Evolutionary conservation across 2,888 invertebrate genomes (phyloP), one percentile per base, ranked within the genome.

Genomic region (Drosophila anomelani): DNA sequence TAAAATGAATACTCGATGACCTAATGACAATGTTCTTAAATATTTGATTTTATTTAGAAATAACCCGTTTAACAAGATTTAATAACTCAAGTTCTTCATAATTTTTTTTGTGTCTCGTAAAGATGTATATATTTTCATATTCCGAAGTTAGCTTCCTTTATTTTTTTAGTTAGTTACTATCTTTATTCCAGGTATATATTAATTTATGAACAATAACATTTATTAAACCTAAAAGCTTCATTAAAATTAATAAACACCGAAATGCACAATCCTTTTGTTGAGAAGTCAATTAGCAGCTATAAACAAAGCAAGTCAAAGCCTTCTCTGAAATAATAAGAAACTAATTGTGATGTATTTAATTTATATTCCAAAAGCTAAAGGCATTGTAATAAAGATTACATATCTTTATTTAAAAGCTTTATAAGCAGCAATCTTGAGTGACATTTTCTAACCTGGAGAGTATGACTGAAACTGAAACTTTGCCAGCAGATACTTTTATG

Each of bases 401-500:
- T 13, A 32, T 49, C 6, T 29, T n/a, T 29, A n/a, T 46, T 4
- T 26, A 12, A 3, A n/a, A 3, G 6, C 13, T 17, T 17, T 4
- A 13, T 1, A 51, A 51, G 32, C 17, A 4, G 17, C 13, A 32
- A 20, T 34, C 34, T 51, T 51, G 3, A 20, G 34, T 34, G 20
- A 34, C 17, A 34, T 34, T 26, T 5, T 26, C n/a, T 29, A 38
- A 20, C 36, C 15, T 23, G 49, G 12, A n/a, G 12, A 20, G 15
- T 4, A 29, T 10, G n/a, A 36, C 13, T 36, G 68, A 34, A 68
- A 66, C 12, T 38, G 9, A 17, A n/a, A n/a, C 69, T 39, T 17
- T 10, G 15, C 23, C 13, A 23, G 39, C 4, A 39, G 26, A 62
- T 46, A 60, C 67, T 20, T 49, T 47, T 34, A 46, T 49, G 64